A percentile compares a stretch with the other conserved stretches of the same genome.
Conservation (phyloP, 2,888 invertebrate species). For the Mesorhabditis spiculigera region DNA sequence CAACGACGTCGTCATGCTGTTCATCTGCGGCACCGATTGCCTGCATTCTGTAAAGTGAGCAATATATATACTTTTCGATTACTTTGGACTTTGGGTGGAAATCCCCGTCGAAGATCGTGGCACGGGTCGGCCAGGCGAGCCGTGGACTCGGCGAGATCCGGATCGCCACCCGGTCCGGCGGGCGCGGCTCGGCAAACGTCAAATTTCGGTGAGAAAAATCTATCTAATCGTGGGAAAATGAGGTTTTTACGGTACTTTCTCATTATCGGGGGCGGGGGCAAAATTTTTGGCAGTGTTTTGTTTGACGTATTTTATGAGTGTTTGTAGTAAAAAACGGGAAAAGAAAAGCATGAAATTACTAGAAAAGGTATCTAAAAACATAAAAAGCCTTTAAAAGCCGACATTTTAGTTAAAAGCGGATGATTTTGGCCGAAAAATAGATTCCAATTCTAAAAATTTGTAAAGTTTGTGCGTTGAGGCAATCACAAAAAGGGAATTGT, state of each 20-base stretch:
- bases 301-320: too few species aligned
- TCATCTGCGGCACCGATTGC: slow-evolving; percentile 93
- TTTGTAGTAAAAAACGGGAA: too few species aligned
- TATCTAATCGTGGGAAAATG: background rate
- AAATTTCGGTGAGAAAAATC: slow-evolving; percentile 57
- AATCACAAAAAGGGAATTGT: background rate
- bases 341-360: too few species aligned
- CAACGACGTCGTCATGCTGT: slow-evolving; percentile 74
- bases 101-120: slow-evolving; percentile 91
- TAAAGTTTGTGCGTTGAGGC: slow-evolving; percentile 68
- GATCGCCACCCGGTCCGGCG: slow-evolving; percentile 80
- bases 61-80: background rate
- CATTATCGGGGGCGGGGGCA: too few species aligned
- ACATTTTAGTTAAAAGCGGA: background rate
- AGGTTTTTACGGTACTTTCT: too few species aligned
- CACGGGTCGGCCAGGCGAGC: slow-evolving; percentile 86
- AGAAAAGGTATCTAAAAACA: too few species aligned
- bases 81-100: slow-evolving; percentile 76
- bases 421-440: background rate
- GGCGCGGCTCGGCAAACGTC: slow-evolving; percentile 82
- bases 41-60: slow-evolving; percentile 72
- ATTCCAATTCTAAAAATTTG: background rate
- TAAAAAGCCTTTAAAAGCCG: too few species aligned
- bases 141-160: slow-evolving; percentile 75
- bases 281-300: too few species aligned